Evolutionary conservation across 2,113 vertebrate genomes (phyloP), one percentile per base, ranked within the genome.

Genomic region (Thamnophis sirtalis): DNA sequence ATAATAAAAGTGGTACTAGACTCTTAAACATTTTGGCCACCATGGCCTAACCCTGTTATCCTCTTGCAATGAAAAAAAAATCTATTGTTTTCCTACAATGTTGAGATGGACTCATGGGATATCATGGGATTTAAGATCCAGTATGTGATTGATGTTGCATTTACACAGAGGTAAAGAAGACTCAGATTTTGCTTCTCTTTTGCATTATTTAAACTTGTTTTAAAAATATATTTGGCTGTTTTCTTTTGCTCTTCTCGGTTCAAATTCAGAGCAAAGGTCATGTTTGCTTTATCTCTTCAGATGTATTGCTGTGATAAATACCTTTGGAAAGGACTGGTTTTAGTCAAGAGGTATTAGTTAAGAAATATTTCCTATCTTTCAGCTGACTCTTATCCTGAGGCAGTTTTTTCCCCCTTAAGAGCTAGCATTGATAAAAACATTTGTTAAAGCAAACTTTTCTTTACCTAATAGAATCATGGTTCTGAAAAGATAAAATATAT

Each of bases 361-460:
- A 80, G 22, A 24, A 51, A 38, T 10, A 43, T 56, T 50, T 91
- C 60, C 50, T 48, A 88, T 54, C 55, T 50, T 53, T 93, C 84
- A 56, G 92, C 86, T 84, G 54, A 49, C 58, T 53, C 85, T 91
- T 85, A 33, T 50, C 60, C 53, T 58, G 58, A 60, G 86, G 89
- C 85, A 84, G 26, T 5, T 22, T 48, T 85, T 54, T 85, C 26
- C 84, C 84, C 55, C 51, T 50, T 7, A 60, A 49, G n/a, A 85
- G 85, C 9, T 6, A 49, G 86, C 21, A 68, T 28, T 7, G 15
- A 43, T 24, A 26, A 86, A 58, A 84, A 50, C 19, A 33, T 90
- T 90, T 24, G 13, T 73, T 60, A 38, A 13, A 91, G 33, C 38
- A 95, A 93, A 43, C 38, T 5, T 3, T 93, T 94, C 95, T 80